Evolutionary conservation across 2,888 invertebrate genomes (phyloP).

Genomic region (Cheilosia scutellata): DNA sequence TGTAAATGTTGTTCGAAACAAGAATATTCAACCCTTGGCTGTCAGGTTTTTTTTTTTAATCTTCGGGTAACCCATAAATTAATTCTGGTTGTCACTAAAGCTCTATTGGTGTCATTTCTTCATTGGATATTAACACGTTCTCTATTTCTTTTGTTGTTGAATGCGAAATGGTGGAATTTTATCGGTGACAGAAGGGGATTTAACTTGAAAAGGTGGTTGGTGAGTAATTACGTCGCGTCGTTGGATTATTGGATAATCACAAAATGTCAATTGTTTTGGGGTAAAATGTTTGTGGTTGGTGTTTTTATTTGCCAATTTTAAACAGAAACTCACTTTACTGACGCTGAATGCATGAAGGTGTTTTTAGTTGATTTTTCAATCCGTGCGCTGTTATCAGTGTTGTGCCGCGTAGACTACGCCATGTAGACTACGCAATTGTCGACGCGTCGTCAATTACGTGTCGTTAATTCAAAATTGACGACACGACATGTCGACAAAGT

Average conservation of each 20-base stretch:
- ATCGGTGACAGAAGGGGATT: slow-evolving; percentile 18
- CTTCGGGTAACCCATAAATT: slow-evolving; percentile 48
- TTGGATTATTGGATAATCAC: slow-evolving; percentile 30
- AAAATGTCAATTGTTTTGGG: neutral
- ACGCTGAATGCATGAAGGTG: neutral
- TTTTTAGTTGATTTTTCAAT: too few relatives aligned
- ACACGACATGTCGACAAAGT: too few relatives aligned
- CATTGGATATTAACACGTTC: slow-evolving; percentile 28
- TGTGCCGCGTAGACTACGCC: too few relatives aligned
- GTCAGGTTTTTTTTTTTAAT: slow-evolving; percentile 41
- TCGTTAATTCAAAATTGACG: too few relatives aligned
- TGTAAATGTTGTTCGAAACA: slow-evolving; percentile 29
- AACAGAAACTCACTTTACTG: neutral
- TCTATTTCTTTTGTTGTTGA: neutral
- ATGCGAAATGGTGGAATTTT: neutral
- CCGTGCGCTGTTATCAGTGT: too few relatives aligned
- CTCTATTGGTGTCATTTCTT: slow-evolving; percentile 29
- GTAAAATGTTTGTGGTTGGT: neutral
- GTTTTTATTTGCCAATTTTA: too few relatives aligned
- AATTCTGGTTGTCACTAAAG: slow-evolving; percentile 42
- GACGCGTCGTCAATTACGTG: too few relatives aligned
- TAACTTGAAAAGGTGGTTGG: slow-evolving; percentile 7
- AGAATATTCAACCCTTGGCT: slow-evolving; percentile 27
- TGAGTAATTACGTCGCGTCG: neutral
- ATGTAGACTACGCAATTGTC: too few relatives aligned